These are phyloP conservation scores for Threskiornis aethiopicus DNA, from an alignment of 2,797 vertebrate genomes.

Conservation along the genomic window DNA sequence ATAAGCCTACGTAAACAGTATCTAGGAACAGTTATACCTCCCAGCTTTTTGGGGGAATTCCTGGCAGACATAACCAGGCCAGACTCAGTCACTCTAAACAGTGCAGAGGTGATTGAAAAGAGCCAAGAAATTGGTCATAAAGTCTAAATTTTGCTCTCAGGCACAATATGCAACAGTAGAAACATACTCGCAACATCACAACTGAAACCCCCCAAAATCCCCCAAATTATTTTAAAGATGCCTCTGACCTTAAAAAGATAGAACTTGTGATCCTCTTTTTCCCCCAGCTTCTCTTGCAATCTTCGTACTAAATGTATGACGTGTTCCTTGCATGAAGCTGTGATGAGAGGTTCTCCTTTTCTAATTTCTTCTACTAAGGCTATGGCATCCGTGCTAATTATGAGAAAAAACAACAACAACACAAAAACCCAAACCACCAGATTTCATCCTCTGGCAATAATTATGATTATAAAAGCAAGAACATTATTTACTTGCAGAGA, in stretches of 20 bases:
- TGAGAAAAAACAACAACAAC: not conserved
- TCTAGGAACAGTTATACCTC: not conserved
- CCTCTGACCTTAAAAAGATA: conserved; percentile 87
- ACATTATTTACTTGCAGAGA: not conserved
- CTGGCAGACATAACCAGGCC: not conserved
- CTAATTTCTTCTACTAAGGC: conserved; percentile 84
- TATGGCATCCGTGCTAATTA: conserved; percentile 81
- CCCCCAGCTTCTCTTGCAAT: conserved; percentile 86
- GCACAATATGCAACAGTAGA: not conserved
- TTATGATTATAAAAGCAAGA: not conserved
- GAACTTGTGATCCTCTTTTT: conserved; percentile 84
- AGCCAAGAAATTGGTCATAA: not conserved
- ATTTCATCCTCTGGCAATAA: not conserved
- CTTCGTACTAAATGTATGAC: conserved; percentile 83
- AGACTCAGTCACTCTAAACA: not conserved
- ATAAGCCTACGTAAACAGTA: not conserved
- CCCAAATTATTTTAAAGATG: not conserved
- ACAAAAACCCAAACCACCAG: not conserved
- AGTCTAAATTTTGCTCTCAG: not conserved
- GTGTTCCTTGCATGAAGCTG: conserved; percentile 79
- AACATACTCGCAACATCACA: not conserved
- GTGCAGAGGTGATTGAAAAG: not conserved
- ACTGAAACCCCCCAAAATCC: not conserved
- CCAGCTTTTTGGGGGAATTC: not conserved
- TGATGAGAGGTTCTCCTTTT: conserved; percentile 87